Conservation (phyloP, 37 sponge, comb jelly and placozoan genomes). For the Haliclona indistincta region DNA sequence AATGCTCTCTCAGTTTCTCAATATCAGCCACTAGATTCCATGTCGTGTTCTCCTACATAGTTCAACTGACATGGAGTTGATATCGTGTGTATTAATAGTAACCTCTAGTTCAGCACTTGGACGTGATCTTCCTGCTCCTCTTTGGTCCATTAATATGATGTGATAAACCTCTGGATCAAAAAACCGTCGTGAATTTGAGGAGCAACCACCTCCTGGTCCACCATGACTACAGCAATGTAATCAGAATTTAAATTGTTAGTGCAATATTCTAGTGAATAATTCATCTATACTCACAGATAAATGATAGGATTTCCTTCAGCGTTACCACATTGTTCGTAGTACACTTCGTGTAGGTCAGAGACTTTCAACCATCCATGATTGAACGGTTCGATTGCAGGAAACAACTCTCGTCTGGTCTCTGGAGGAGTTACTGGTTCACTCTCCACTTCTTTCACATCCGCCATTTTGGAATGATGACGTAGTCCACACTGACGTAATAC, state of each 20-base stretch:
- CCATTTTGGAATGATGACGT: no score
- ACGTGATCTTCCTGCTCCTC: conserved; percentile 61
- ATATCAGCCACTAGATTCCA: conserved; percentile 68
- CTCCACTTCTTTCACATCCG: no score
- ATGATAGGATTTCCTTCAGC: conserved; percentile 59
- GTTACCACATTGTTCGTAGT: conserved; percentile 61
- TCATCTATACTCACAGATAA: conserved; percentile 31
- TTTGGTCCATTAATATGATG: conserved; percentile 61
- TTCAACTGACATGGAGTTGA: background rate
- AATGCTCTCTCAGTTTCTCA: conserved; percentile 51
- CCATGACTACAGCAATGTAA: conserved; percentile 50
- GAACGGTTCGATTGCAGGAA: conserved; percentile 35
- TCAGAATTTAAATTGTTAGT: background rate
- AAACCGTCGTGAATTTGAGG: conserved; percentile 14
- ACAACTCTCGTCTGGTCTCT: no score
- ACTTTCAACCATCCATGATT: conserved; percentile 50
- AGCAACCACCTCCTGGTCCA: conserved; percentile 64
- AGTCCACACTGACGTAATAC: no score
- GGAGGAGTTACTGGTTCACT: no score
- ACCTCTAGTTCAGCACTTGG: conserved; percentile 64
- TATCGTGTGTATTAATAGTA: background rate
- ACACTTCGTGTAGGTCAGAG: conserved; percentile 54
- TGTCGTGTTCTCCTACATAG: conserved; percentile 68
- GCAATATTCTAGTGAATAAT: background rate
- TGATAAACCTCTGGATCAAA: conserved; percentile 66